phyloP scores from a whole-genome alignment of 1,140 invertebrate genomes.

The Drosophila kanapiae region DNA sequence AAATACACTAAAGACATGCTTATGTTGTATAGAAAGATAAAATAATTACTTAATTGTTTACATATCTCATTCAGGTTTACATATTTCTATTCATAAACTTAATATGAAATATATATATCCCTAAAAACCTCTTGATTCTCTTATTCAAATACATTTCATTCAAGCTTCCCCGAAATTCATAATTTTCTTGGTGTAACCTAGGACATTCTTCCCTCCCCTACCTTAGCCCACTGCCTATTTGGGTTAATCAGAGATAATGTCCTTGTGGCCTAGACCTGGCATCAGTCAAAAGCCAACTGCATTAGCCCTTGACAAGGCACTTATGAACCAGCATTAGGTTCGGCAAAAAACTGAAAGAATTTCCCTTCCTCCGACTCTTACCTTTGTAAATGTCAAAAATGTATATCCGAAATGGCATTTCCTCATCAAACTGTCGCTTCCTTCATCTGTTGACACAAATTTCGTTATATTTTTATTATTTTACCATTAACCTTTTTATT shows the following conservation, averaged over 20 bases:
- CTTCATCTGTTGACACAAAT: constrained; percentile 31
- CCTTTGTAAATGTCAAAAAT: constrained; percentile 10
- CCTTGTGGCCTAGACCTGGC: constrained; percentile 27
- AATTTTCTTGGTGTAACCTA: background rate
- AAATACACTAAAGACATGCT: background rate
- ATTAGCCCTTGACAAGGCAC: constrained; percentile 31
- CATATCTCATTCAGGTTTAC: background rate
- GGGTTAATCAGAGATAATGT: constrained; percentile 37
- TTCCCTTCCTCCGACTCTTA: background rate
- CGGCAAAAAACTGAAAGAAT: constrained; percentile 1
- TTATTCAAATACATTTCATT: background rate
- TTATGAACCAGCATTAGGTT: constrained; percentile 8
- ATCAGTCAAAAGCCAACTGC: constrained; percentile 43
- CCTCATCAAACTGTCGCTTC: constrained; percentile 47
- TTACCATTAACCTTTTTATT: constrained; percentile 81
- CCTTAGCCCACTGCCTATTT: constrained; percentile 20
- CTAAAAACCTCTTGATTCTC: background rate
- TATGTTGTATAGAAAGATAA: too few relatives aligned
- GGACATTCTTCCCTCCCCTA: background rate
- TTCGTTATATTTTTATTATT: constrained; percentile 62
- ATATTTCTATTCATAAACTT: background rate
- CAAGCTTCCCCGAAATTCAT: background rate
- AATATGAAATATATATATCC: background rate
- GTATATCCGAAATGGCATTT: constrained; percentile 30
- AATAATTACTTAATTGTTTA: background rate